Evolutionary conservation across 2,113 vertebrate genomes (phyloP).

Genomic region (Dicentrarchus labrax): DNA sequence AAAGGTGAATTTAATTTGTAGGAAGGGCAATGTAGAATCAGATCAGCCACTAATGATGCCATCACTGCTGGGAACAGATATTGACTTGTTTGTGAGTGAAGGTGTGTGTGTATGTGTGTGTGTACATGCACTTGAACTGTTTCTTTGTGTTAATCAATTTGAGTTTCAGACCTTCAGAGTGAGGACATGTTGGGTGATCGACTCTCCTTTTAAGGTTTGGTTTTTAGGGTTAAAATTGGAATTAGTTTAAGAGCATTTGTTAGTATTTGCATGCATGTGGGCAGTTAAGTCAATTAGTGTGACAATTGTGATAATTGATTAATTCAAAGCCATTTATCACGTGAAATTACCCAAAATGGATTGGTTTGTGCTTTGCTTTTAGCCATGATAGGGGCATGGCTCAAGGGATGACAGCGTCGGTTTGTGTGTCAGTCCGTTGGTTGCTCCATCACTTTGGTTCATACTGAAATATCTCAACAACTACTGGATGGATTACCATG

Average conservation of each 20-base stretch:
- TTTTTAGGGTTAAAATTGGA: neutral
- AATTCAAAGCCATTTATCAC: neutral
- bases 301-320: neutral
- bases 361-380: neutral
- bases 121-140: neutral
- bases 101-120: neutral
- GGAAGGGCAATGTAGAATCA: conserved; percentile 31
- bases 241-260: neutral
- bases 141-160: conserved; percentile 20
- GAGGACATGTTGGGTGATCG: neutral
- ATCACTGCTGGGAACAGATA: conserved; percentile 57
- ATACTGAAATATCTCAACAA: no score
- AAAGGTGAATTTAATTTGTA: conserved; percentile 51
- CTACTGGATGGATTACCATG: no score
- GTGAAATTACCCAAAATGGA: neutral
- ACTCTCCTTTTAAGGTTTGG: neutral
- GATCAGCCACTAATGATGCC: conserved; percentile 58
- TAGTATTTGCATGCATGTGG: neutral
- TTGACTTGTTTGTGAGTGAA: conserved; percentile 29
- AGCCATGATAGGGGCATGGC: neutral
- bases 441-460: neutral
- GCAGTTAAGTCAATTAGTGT: neutral
- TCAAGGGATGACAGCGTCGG: no score
- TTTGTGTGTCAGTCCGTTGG: neutral
- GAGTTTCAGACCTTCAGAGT: neutral